Percentiles rank a stretch among this genome's conserved stretches.
Evolutionary conservation across 2,888 invertebrate genomes (phyloP).

Genomic region (Brenthis hecate): DNA sequence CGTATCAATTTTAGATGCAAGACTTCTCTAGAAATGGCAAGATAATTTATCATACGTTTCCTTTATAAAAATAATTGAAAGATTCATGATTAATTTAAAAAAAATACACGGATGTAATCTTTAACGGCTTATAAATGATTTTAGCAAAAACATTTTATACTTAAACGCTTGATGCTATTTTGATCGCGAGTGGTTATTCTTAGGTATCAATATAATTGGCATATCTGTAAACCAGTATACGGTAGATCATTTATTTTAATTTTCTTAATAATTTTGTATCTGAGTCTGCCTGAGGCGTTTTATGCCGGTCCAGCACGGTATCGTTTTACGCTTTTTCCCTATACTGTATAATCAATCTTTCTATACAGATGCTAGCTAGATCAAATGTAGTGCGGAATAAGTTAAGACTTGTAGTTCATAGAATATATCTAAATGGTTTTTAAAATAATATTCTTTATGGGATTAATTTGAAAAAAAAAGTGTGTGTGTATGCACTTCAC

Average conservation of each 20-base stretch:
- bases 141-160: neutral
- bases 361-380: conserved; percentile 36
- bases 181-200: conserved; percentile 11
- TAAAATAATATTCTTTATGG: too few relatives aligned
- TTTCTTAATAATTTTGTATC: conserved; percentile 82
- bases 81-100: too few relatives aligned
- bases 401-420: conserved; percentile 7
- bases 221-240: conserved; percentile 72
- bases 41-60: neutral
- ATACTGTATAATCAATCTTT: conserved; percentile 73
- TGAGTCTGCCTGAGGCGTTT: conserved; percentile 62
- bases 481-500: too few relatives aligned
- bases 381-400: conserved; percentile 29
- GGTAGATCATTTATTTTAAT: conserved; percentile 82
- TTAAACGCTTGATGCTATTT: conserved; percentile 4
- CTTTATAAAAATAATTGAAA: too few relatives aligned
- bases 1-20: conserved; percentile 26
- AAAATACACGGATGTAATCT: neutral
- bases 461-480: too few relatives aligned
- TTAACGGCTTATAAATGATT: neutral
- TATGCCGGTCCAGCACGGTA: conserved; percentile 58
- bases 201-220: conserved; percentile 76
- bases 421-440: neutral
- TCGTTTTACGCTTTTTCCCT: conserved; percentile 72
- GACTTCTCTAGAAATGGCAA: conserved; percentile 8